Base-by-base conservation (phyloP, 1,140 invertebrate species). In the Campoletis sonorensis region DNA sequence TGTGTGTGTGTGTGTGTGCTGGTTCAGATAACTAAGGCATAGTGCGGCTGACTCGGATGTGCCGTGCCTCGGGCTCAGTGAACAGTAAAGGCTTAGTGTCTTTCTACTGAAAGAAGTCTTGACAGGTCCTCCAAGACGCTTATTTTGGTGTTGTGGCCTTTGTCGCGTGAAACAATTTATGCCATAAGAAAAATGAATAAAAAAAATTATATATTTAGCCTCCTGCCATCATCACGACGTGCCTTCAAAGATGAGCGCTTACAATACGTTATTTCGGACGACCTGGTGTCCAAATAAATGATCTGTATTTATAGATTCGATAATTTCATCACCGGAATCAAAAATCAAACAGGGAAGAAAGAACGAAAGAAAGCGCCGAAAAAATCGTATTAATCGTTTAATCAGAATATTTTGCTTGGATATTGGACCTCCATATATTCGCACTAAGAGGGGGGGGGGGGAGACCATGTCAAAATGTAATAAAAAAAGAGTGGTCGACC, bases 51-150 rank as follows among this genome's bases (percentile, higher is more conserved):
- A 18, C 30, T 30, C 4, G 68, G 30, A 70, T 70, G 68, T 70
- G 13, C 33, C 68, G 27, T 70, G 68, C 68, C 18, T 15, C 16
- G 68, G 26, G 27, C 68, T 33, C 16, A 11, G 51, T 54, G 51
- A 70, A 37, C 68, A 27, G 30, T 18, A 26, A 67, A n/a, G 30
- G 68, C 68, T 37, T 33, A 37, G 27, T 70, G 68, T 70, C 68
- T 70, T 30, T 33, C 27, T 27, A 11, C 40, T 68, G 68, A 70
- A 27, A 30, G 26, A 18, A 30, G 30, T 70, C 51, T 26, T 3
- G 64, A 67, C 64, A 16, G 23, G 2, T 67, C 13, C 13, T 67
- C 26, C n/a, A 30, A 26, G 64, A 67, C 26, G 27, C 64, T 23
- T 67, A 27, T 67, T 16, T 15, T 16, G 23, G 23, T 23, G 64